Conservation (phyloP, 2,113 vertebrate genomes). For the Pelecanoides urinatrix region DNA sequence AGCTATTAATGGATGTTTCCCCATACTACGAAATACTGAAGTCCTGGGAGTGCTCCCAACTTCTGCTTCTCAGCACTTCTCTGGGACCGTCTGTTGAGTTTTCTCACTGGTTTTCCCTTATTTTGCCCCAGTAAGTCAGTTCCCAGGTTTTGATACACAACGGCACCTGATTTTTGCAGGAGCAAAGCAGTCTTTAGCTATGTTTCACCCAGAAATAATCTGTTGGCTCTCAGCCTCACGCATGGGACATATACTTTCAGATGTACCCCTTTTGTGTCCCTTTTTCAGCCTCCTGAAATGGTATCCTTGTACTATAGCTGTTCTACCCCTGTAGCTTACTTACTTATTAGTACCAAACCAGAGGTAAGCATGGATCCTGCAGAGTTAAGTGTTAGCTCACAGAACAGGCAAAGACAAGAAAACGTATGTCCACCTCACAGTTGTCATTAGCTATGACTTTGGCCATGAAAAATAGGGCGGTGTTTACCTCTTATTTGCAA, state of each 20-base stretch:
- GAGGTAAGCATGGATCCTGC: neutral
- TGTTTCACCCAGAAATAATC: neutral
- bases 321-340: neutral
- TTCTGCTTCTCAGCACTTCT: neutral
- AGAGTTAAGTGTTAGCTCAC: neutral
- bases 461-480: neutral
- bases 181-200: neutral
- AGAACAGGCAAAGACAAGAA: neutral
- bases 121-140: neutral
- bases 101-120: neutral
- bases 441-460: neutral
- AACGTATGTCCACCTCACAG: fast-evolving
- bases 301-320: neutral
- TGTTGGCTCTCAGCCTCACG: neutral
- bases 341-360: neutral
- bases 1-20: neutral
- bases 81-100: neutral
- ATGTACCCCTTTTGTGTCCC: neutral
- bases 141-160: neutral
- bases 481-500: neutral
- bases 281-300: neutral
- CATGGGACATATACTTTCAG: neutral
- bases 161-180: neutral
- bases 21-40: neutral
- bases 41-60: neutral